A percentile compares a stretch with the other conserved stretches of the same genome.
Evolutionary conservation across 2,113 vertebrate species (phyloP).

Genomic region (Silurus glanis): DNA sequence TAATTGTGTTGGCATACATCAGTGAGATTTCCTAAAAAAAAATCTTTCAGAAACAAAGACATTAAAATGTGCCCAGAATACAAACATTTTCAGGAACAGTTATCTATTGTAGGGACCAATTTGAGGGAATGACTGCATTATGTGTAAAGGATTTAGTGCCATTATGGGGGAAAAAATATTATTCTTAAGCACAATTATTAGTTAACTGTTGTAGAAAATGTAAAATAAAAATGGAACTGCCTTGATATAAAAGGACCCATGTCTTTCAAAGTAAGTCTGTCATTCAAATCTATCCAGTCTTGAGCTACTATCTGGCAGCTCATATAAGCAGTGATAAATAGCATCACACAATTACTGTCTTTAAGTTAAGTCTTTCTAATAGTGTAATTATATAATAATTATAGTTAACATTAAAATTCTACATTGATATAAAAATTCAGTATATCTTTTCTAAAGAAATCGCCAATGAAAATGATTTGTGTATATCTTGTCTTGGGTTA

Average conservation of each 20-base stretch:
- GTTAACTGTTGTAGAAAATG: background rate
- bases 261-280: background rate
- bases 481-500: background rate
- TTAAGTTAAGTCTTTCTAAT: background rate
- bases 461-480: background rate
- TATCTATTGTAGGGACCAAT: background rate
- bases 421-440: background rate
- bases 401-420: background rate
- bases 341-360: background rate
- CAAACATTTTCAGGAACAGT: background rate
- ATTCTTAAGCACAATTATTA: background rate
- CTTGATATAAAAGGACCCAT: background rate
- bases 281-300: background rate
- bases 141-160: background rate
- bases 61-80: background rate
- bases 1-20: conserved; percentile 23
- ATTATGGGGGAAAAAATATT: background rate
- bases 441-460: background rate
- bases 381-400: background rate
- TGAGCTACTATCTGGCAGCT: background rate
- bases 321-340: background rate
- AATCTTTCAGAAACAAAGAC: conserved; percentile 8
- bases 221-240: background rate
- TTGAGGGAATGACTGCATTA: background rate
- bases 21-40: conserved; percentile 25